Conservation (phyloP, 2,888 invertebrate genomes). For the Thysanoteuthis rhombus region DNA sequence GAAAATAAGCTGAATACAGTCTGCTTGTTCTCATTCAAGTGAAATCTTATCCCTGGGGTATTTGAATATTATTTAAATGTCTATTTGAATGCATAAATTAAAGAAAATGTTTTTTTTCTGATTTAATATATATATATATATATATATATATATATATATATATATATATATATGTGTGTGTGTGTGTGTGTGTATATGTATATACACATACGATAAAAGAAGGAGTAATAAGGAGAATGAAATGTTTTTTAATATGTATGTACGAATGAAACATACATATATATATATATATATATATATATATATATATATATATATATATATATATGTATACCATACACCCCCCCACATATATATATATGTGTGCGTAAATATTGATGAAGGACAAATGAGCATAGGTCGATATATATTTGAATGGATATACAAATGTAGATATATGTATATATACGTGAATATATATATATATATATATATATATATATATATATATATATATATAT, state of each 20-base stretch:
- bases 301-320: background rate
- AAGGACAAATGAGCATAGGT: background rate
- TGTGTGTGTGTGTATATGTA: background rate
- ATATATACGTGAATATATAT: background rate
- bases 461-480: constrained; percentile 21
- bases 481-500: background rate
- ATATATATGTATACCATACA: background rate
- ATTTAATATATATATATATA: too few species aligned
- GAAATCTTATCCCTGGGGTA: too few species aligned
- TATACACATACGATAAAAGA: background rate
- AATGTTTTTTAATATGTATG: too few species aligned
- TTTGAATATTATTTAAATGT: too few species aligned
- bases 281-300: background rate
- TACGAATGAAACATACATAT: too few species aligned
- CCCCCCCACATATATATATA: too few species aligned
- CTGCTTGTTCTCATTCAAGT: too few species aligned
- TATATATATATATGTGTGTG: background rate
- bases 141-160: too few species aligned
- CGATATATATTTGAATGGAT: background rate
- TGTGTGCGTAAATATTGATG: too few species aligned
- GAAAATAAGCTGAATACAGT: too few species aligned
- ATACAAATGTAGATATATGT: background rate
- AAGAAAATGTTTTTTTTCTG: too few species aligned
- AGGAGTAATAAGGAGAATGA: background rate
- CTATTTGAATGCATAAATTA: too few species aligned